These are phyloP conservation scores for Drosophila atripex DNA, from an alignment of 2,888 invertebrate species.

Conservation along the genomic window DNA sequence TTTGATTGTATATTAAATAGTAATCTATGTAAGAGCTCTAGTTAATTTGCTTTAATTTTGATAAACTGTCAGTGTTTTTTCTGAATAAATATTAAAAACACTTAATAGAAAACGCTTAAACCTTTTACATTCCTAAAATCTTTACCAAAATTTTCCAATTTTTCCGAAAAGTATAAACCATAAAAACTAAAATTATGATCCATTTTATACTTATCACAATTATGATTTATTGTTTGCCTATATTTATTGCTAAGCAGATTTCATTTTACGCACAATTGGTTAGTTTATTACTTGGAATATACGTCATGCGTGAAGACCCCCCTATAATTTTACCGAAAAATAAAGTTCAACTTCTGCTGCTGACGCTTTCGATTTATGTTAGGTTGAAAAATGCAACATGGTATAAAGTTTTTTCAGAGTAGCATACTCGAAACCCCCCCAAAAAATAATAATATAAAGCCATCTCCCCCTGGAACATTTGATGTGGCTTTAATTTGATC, in stretches of 20 bases:
- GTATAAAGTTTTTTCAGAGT: conserved; percentile 56
- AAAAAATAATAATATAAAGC: conserved; percentile 4
- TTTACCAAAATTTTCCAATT: neutral
- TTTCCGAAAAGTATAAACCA: neutral
- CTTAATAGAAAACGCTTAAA: too few species aligned
- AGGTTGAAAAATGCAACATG: conserved; percentile 64
- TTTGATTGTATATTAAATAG: too few species aligned
- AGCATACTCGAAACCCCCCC: neutral
- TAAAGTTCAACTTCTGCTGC: conserved; percentile 54
- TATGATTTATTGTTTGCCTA: conserved; percentile 29
- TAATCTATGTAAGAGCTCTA: too few species aligned
- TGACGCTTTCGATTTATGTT: conserved; percentile 71
- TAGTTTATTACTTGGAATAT: conserved; percentile 52
- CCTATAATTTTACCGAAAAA: conserved; percentile 38
- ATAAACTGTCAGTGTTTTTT: too few species aligned
- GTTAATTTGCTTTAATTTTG: too few species aligned
- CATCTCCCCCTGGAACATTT: conserved; percentile 34
- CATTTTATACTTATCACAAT: neutral
- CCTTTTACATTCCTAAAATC: neutral
- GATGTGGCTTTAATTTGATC: conserved; percentile 70
- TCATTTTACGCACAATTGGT: conserved; percentile 64
- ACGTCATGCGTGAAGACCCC: conserved; percentile 7
- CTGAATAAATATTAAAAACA: too few species aligned
- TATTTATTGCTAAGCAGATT: conserved; percentile 23
- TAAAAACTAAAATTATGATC: neutral